phyloP scores from a whole-genome alignment of 2,888 invertebrate genomes.

The Torymus texanus region DNA sequence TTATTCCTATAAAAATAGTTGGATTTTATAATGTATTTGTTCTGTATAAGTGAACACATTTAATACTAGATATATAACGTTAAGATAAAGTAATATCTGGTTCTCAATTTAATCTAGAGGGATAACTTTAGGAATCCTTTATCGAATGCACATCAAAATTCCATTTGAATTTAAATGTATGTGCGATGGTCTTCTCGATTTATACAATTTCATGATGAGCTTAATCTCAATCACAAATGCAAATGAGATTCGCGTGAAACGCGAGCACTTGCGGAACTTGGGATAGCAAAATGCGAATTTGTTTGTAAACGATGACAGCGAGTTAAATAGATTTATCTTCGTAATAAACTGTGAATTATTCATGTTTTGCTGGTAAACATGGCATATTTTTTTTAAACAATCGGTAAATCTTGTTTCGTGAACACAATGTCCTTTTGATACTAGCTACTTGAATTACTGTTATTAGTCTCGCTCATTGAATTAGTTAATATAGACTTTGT shows the following conservation, averaged over 20 bases:
- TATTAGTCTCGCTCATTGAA: neutral
- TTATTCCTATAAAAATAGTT: too few species aligned
- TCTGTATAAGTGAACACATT: too few species aligned
- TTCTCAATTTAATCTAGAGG: neutral
- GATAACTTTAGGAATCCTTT: slow-evolving; percentile 4
- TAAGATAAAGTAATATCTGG: too few species aligned
- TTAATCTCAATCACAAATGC: slow-evolving; percentile 49
- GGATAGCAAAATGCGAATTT: slow-evolving; percentile 41
- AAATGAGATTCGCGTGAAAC: slow-evolving; percentile 35
- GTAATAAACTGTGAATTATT: slow-evolving; percentile 37
- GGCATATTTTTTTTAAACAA: slow-evolving; percentile 20
- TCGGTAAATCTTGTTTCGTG: slow-evolving; percentile 33
- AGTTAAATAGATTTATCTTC: slow-evolving; percentile 30
- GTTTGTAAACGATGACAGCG: slow-evolving; percentile 39
- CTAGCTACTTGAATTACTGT: slow-evolving; percentile 9
- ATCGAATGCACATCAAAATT: slow-evolving; percentile 27
- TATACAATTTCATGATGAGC: slow-evolving; percentile 41
- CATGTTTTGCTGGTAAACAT: slow-evolving; percentile 20
- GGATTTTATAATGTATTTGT: too few species aligned
- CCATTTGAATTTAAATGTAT: slow-evolving; percentile 23
- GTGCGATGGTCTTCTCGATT: slow-evolving; percentile 20
- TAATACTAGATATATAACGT: too few species aligned
- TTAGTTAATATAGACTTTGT: neutral
- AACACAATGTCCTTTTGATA: slow-evolving; percentile 25
- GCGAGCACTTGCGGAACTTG: slow-evolving; percentile 33